Conservation (phyloP, 2,113 vertebrate species). For the Cheirogaleus medius region DNA sequence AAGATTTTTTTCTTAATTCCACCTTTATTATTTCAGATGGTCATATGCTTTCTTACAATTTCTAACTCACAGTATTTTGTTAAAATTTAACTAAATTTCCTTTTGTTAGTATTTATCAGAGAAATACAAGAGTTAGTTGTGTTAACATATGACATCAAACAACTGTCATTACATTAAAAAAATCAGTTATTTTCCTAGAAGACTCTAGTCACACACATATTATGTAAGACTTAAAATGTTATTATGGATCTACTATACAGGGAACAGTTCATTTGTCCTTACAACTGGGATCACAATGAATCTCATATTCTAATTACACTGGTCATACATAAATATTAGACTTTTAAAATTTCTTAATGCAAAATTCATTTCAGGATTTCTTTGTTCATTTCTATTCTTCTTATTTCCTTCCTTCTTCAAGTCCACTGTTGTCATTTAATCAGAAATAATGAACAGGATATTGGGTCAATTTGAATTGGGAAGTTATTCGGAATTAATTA, state of each 20-base stretch:
- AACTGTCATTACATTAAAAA: neutral
- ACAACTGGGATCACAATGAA: neutral
- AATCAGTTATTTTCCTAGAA: neutral
- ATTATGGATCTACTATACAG: neutral
- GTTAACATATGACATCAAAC: neutral
- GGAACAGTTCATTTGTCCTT: neutral
- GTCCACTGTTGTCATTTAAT: neutral
- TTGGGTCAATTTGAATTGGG: neutral
- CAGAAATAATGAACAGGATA: neutral
- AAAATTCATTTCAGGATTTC: neutral
- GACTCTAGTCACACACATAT: neutral
- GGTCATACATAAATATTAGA: neutral
- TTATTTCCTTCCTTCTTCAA: neutral
- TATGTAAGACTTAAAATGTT: neutral
- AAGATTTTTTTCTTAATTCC: neutral
- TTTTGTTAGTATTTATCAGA: neutral
- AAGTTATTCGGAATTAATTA: slow-evolving; percentile 11
- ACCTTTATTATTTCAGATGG: neutral
- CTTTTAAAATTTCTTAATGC: neutral
- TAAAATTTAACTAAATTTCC: neutral
- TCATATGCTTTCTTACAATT: neutral
- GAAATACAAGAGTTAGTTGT: neutral
- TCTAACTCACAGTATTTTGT: neutral
- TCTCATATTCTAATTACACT: neutral
- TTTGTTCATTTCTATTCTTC: neutral